These are phyloP conservation scores for Heliconius ismenius DNA, from an alignment of 2,888 invertebrate genomes.

Conservation along the genomic window DNA sequence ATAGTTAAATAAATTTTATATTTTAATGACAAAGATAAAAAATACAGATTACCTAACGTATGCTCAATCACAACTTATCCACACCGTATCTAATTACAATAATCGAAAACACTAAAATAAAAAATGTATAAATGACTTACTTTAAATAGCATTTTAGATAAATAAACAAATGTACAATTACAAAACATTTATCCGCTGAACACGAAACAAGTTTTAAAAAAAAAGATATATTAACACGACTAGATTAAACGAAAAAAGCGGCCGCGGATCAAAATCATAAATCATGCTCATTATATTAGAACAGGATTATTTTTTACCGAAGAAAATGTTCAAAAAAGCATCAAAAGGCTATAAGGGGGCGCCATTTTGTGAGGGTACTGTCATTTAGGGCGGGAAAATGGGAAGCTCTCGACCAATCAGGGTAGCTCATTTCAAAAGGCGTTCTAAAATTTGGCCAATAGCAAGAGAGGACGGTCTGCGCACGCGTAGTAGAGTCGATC, in stretches of 20 bases:
- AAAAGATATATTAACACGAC: conserved; percentile 75
- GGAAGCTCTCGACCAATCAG: conserved; percentile 63
- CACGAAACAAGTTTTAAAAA: conserved; percentile 62
- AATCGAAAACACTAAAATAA: conserved; percentile 23
- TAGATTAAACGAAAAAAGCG: conserved; percentile 71
- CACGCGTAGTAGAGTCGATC: conserved; percentile 79
- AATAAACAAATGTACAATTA: conserved; percentile 43
- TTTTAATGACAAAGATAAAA: neutral
- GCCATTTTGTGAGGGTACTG: conserved; percentile 78
- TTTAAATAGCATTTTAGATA: conserved; percentile 40
- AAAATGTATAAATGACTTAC: conserved; percentile 18
- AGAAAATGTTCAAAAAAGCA: conserved; percentile 80
- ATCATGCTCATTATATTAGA: conserved; percentile 81
- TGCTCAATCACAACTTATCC: neutral
- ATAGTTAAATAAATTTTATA: neutral
- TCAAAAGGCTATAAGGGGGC: conserved; percentile 78
- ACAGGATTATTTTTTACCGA: conserved; percentile 81
- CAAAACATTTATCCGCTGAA: conserved; percentile 41
- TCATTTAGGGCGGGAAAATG: conserved; percentile 73
- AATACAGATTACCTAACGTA: neutral
- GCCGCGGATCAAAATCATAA: conserved; percentile 78
- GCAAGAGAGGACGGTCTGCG: conserved; percentile 57
- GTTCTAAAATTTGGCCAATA: conserved; percentile 68
- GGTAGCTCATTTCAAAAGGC: conserved; percentile 62
- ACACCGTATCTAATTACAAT: conserved; percentile 4